phyloP scores from a whole-genome alignment of 1,140 invertebrate species.

The Leptonema lineaticorne region DNA sequence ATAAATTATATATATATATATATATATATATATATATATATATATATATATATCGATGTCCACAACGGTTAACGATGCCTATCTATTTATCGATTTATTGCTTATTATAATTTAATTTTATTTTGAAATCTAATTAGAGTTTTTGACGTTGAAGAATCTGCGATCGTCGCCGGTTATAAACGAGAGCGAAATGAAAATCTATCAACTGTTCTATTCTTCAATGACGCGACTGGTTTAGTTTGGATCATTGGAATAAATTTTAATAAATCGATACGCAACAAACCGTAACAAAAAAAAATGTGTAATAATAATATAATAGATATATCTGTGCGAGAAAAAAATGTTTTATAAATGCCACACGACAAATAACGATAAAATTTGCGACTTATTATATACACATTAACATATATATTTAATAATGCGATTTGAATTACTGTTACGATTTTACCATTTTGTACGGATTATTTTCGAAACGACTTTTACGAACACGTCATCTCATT shows the following conservation, averaged over 20 bases:
- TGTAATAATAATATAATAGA: no score
- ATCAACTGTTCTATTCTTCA: slow-evolving; percentile 7
- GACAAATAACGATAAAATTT: no score
- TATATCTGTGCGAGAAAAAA: no score
- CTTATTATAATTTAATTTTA: neutral
- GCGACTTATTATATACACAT: no score
- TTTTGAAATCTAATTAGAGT: neutral
- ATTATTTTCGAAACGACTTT: no score
- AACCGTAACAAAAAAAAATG: neutral
- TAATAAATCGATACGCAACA: slow-evolving; percentile 14
- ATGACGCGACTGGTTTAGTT: slow-evolving; percentile 14
- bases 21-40: neutral
- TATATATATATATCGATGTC: neutral
- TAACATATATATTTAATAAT: no score
- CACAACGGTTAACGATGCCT: neutral
- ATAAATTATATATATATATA: no score
- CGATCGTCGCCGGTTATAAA: neutral
- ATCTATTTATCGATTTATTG: neutral
- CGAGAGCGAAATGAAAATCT: slow-evolving; percentile 18
- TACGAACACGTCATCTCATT: no score
- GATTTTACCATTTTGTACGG: no score
- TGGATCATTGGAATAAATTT: slow-evolving; percentile 19
- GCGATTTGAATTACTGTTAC: no score
- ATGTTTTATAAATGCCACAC: no score
- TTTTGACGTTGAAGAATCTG: neutral